Evolutionary conservation across 2,888 invertebrate genomes (phyloP), one percentile per base, ranked within the genome.

Genomic region (Macaria liturata): DNA sequence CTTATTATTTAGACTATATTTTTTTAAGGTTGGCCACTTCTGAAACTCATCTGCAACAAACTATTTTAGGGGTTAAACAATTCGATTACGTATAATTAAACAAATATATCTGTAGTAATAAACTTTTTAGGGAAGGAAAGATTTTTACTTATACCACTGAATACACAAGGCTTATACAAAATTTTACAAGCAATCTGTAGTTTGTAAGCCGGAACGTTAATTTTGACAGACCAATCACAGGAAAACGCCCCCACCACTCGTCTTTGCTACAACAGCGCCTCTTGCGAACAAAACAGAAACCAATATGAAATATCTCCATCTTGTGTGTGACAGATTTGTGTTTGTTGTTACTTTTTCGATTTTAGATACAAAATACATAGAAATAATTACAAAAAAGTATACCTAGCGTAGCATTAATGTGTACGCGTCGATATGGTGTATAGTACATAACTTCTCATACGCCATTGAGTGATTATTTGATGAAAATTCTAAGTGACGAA

Each of bases 291-390:
- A 83, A 86, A 83, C 74, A 76, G 69, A 81, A 92, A 93, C 88
- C 91, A 88, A 78, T 81, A 83, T 89, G 88, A 91, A 93, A 90
- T 93, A 93, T 93, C 93, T 93, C 93, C 93, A 93, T 93, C 92
- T 93, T 93, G 91, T 67, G 64, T 88, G 86, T 93, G 93, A 88
- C 93, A 93, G 93, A 93, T 93, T 93, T 93, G 92, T 92, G 92
- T 92, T 92, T 92, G 91, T 92, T 91, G 88, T 86, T 88, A 83
- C 78, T 87, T 84, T 89, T 83, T 76, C 82, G 83, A 78, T 78
- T 85, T 86, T 86, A 78, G 69, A 76, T 72, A 72, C 71, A 70
- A 83, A 84, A 80, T 86, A 78, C 83, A 74, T 75, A 69, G 78
- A 81, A 80, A 81, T 81, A 74, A 74, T 71, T 66, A 61, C 68